Base-by-base conservation (phyloP, 2,113 vertebrate genomes). In the Stigmatopora nigra region DNA sequence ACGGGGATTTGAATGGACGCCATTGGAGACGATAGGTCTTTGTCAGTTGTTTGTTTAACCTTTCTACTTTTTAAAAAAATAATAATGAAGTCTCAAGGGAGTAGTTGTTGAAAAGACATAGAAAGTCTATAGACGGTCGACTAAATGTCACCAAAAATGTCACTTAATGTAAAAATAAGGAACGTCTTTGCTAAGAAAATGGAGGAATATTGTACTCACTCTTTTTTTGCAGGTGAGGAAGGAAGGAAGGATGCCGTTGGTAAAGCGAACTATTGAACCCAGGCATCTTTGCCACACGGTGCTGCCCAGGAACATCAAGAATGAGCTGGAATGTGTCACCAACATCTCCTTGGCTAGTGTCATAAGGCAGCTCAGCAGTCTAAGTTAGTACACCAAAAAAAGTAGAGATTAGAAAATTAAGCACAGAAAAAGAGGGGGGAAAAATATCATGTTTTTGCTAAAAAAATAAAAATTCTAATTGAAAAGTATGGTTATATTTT, bases 231-330 rank as follows among this genome's bases (percentile, higher is more conserved):
- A 53, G 87, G 86, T 77, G 88, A 75, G 48, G 76, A 31, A 31
- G 25, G 25, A 31, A 31, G 71, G 84, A 90, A 96, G 80, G 84
- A 99, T 99, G 97, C 97, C 96, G 0, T 82, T 99, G 84, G 96
- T 99, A 70, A 98, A 99, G 89, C 93, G 96, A 84, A 98, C 95
- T 88, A 99, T 99, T n/a, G 96, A 98, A 75, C 97, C 97, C 56
- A 85, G 96, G 92, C 94, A 98, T 84, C 87, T 99, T 91, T 99
- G 97, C 89, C 96, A 98, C 86, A 97, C 95, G 68, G 95, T 90
- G 69, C 88, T 99, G 79, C 97, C 97, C 46, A 88, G 94, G 79
- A 92, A 91, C 74, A 92, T 99, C 86, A 97, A 95, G 89, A 99
- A 98, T 65, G 97, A 99, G 85, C 77, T 99, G 88, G 97, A 99